Conservation (phyloP, 2,888 invertebrate genomes). For the Cephus runcator region DNA sequence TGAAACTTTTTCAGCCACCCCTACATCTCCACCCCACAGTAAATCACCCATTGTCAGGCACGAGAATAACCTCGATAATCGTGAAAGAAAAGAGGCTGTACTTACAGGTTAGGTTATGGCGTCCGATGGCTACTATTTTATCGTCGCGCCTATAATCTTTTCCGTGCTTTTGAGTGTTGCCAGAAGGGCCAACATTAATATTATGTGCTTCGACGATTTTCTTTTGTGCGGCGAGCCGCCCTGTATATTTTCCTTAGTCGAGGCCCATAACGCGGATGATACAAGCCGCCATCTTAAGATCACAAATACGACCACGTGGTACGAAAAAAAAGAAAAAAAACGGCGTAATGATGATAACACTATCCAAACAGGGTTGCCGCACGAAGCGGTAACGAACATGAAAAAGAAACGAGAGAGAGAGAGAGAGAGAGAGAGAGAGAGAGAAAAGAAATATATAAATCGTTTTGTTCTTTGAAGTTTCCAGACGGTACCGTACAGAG, state of each 20-base stretch:
- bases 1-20: too few relatives aligned
- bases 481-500: neutral
- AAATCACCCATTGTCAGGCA: too few relatives aligned
- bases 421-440: slow-evolving; percentile 7
- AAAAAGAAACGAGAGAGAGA: slow-evolving; percentile 16
- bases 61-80: too few relatives aligned
- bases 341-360: slow-evolving; percentile 19
- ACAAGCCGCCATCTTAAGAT: slow-evolving; percentile 45
- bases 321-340: slow-evolving; percentile 17
- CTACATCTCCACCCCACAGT: too few relatives aligned
- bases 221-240: slow-evolving; percentile 41
- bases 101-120: too few relatives aligned
- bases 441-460: slow-evolving; percentile 13
- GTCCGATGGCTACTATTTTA: neutral
- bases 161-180: slow-evolving; percentile 32
- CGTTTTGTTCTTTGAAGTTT: neutral
- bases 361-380: slow-evolving; percentile 19
- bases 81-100: too few relatives aligned
- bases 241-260: slow-evolving; percentile 51
- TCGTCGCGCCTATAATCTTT: slow-evolving; percentile 5
- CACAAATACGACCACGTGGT: slow-evolving; percentile 38
- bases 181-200: slow-evolving; percentile 34
- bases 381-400: neutral
- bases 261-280: slow-evolving; percentile 44
- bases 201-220: slow-evolving; percentile 30